Conservation (phyloP, 2,888 invertebrate species). For the Sarcophaga carnaria region DNA sequence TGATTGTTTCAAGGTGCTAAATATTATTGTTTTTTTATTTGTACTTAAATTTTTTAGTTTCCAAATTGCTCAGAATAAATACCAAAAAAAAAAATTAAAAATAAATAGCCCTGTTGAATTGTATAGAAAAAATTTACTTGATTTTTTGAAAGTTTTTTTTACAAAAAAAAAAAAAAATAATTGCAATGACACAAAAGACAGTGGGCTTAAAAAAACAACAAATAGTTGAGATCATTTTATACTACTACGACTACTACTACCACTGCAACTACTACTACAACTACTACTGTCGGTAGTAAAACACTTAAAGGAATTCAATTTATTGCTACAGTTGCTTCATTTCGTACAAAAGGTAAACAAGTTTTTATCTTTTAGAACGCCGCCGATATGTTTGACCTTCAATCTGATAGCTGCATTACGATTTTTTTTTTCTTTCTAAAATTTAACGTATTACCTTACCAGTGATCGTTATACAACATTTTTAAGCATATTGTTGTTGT, state of each 20-base stretch:
- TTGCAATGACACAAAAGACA: neutral
- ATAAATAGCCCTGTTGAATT: neutral
- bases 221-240: neutral
- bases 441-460: too few relatives aligned
- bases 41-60: neutral
- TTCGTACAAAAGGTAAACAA: neutral
- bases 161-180: neutral
- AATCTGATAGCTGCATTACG: neutral
- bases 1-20: slow-evolving; percentile 55
- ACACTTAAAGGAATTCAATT: too few relatives aligned
- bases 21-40: neutral
- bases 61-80: neutral
- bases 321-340: neutral
- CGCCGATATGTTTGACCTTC: neutral
- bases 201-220: neutral
- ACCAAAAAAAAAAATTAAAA: neutral
- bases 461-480: too few relatives aligned
- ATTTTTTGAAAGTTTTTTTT: neutral
- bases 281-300: too few relatives aligned
- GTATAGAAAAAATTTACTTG: neutral
- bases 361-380: neutral
- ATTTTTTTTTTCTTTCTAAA: too few relatives aligned
- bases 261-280: too few relatives aligned
- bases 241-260: neutral
- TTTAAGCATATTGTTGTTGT: too few relatives aligned